Base-by-base conservation (phyloP, 2,797 vertebrate species). In the Heterohyrax brucei region DNA sequence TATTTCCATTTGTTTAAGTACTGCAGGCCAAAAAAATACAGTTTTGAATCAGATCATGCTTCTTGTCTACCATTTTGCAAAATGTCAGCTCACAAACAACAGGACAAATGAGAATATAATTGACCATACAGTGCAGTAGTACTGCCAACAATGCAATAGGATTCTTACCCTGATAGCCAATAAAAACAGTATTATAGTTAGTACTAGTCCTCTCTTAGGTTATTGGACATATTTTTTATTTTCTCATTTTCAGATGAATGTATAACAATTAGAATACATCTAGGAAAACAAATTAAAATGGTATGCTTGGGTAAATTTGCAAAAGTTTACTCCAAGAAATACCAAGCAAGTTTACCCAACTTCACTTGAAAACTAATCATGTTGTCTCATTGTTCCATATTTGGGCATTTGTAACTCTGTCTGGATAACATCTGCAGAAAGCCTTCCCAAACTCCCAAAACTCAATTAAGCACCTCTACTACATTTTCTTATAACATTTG, bases 1-100 rank as follows among this genome's bases (percentile, higher is more conserved):
- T 76, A 92, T 80, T 93, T 92, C 33, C 56, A 79, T 73, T 94
- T 61, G 8, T 85, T 88, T 91, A 90, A 93, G 53, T 33, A 46
- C 2, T 46, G 5, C 0, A 30, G 30, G 50, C 68, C 72, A 84
- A 95, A 81, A 80, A 83, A 90, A 33, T 78, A 93, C 14, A 94
- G 50, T 50, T 91, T 96, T 82, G 56, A 79, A 85, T 93, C n/a
- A 87, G 24, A 91, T 83, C 46, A 88, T 46, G 12, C 12, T 84
- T 26, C 26, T 91, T 39, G 24, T 26, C 39, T 82, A 56, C 4
- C 13, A 26, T 5, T 64, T 33, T 90, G 64, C 8, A 91, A 93
- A 82, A 78, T 89, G 5, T 44, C 81, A 4, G 10, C 18, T 22
- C 21, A 68, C 19, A 48, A 61, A 61, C 33, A 90, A 24, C 30